Evolutionary conservation across 2,113 vertebrate genomes (phyloP).

Genomic region (Tenrec ecaudatus): DNA sequence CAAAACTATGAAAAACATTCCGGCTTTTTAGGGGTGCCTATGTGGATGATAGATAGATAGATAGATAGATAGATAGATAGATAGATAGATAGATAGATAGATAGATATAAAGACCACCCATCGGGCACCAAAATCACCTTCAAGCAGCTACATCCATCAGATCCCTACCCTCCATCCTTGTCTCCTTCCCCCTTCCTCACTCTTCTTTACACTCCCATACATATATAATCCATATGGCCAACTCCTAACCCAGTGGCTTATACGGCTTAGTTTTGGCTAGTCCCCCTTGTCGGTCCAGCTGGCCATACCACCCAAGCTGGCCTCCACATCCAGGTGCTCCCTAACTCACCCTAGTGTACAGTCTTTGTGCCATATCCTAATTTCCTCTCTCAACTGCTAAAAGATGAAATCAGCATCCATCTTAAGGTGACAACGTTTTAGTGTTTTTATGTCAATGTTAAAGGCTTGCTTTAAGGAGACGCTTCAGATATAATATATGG

Average conservation of each 20-base stretch:
- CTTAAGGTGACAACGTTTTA: background rate
- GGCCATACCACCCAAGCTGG: background rate
- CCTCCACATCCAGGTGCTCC: background rate
- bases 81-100: too few species aligned
- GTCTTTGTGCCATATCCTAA: background rate
- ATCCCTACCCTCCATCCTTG: too few species aligned
- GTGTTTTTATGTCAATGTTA: background rate
- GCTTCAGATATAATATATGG: background rate
- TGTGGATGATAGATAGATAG: too few species aligned
- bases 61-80: too few species aligned
- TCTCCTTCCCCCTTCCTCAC: too few species aligned
- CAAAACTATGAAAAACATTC: too few species aligned
- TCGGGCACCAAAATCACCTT: too few species aligned
- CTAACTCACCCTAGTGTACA: background rate
- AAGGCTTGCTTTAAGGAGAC: conserved; percentile 44
- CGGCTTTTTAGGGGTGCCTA: too few species aligned
- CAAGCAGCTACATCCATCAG: too few species aligned
- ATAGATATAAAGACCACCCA: too few species aligned
- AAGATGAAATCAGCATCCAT: background rate
- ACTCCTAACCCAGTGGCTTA: background rate
- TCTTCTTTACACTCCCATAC: too few species aligned
- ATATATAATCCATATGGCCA: background rate
- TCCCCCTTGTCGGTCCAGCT: background rate
- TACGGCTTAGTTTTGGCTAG: background rate
- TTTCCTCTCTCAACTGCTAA: background rate